These are phyloP conservation scores for Potorous gilbertii DNA, from an alignment of 2,797 vertebrate species.

Conservation along the genomic window DNA sequence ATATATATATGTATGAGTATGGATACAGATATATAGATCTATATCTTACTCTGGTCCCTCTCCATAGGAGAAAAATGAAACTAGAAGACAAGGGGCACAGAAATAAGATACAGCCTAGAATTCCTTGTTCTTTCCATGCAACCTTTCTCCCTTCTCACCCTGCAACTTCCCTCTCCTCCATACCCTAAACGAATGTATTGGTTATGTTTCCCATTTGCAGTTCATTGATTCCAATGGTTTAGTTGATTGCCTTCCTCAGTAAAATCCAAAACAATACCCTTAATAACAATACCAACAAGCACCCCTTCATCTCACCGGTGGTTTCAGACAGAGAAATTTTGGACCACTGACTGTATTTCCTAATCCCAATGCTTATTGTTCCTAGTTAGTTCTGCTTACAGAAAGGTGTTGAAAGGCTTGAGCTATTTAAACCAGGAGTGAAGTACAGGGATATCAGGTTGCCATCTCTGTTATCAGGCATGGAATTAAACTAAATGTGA, in stretches of 20 bases:
- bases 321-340: slow-evolving; percentile 11
- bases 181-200: slow-evolving; percentile 14
- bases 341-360: slow-evolving; percentile 40
- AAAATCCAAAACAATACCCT: slow-evolving; percentile 25
- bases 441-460: neutral
- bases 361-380: slow-evolving; percentile 38
- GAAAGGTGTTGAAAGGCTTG: slow-evolving; percentile 36
- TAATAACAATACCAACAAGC: neutral
- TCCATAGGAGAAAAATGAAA: neutral
- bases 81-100: neutral
- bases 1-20: too few relatives aligned
- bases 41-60: neutral
- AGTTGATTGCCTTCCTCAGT: slow-evolving; percentile 34
- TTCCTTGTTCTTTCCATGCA: neutral
- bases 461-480: slow-evolving; percentile 47
- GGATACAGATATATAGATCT: too few relatives aligned
- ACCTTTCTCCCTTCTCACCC: slow-evolving; percentile 1
- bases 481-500: slow-evolving; percentile 41
- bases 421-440: neutral
- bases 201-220: neutral
- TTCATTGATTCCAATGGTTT: neutral
- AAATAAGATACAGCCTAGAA: neutral
- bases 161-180: slow-evolving; percentile 19
- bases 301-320: neutral
- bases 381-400: slow-evolving; percentile 5